Conservation (phyloP, 64 coral and sea anemone species). For the Stichodactyla helianthus region DNA sequence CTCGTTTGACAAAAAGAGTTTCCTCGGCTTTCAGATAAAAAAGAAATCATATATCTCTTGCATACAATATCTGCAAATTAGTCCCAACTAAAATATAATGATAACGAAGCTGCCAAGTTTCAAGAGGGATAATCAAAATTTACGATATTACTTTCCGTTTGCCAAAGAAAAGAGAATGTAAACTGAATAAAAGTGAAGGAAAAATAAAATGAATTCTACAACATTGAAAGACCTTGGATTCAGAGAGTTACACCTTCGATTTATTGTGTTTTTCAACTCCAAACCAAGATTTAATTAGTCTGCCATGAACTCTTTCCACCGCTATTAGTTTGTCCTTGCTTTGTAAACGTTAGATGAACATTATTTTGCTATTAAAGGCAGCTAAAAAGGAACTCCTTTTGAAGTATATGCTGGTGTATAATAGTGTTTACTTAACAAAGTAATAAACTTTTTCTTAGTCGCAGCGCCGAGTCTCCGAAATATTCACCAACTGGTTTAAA, state of each 20-base stretch:
- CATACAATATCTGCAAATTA: conserved; percentile 17
- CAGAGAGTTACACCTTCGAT: neutral
- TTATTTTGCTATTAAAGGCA: conserved; percentile 13
- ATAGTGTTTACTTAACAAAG: conserved; percentile 22
- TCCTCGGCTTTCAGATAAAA: neutral
- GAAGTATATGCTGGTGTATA: neutral
- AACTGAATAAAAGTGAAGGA: neutral
- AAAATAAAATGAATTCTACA: neutral
- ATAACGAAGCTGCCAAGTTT: neutral
- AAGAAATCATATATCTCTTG: conserved; percentile 6
- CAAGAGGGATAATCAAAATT: conserved; percentile 5
- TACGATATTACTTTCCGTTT: no score
- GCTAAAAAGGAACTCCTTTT: neutral
- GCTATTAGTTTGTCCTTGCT: neutral
- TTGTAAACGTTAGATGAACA: neutral
- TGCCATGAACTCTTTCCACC: neutral
- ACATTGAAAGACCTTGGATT: neutral
- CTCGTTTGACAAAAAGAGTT: conserved; percentile 23
- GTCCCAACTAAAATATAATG: neutral
- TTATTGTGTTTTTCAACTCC: neutral
- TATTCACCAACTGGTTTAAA: neutral
- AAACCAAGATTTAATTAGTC: neutral
- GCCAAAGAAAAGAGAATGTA: neutral
- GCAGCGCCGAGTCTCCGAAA: neutral
- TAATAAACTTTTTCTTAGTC: conserved; percentile 4